Evolutionary conservation across 53 echinoderm and acorn worm genomes (phyloP).

Genomic region (Hippasteria phrygiana): DNA sequence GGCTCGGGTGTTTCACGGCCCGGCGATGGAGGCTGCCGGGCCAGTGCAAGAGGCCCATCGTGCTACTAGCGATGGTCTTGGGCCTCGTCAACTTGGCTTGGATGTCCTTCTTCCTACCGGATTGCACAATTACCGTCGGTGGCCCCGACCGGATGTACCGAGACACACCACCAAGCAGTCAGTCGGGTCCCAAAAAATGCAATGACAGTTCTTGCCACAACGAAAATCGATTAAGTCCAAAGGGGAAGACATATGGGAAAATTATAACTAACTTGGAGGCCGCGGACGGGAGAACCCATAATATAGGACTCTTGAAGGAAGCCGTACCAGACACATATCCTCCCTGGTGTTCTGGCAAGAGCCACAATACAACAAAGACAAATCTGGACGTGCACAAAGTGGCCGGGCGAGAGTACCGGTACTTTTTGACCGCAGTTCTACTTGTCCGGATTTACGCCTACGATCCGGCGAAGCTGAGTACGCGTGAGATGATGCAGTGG

Average conservation of each 20-base stretch:
- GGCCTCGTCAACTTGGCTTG: neutral
- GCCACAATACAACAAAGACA: neutral
- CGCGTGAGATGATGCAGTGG: conserved; percentile 17
- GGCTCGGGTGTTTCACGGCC: neutral
- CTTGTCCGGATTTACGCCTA: conserved; percentile 19
- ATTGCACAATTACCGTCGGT: too few relatives aligned
- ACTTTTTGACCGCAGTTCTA: conserved; percentile 35
- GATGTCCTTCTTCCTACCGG: neutral
- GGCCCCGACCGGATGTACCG: neutral
- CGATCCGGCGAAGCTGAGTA: conserved; percentile 5
- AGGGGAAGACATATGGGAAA: neutral
- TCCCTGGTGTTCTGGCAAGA: conserved; percentile 22
- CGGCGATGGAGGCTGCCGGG: neutral
- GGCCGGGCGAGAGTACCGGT: neutral
- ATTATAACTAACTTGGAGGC: neutral
- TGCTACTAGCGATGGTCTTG: neutral
- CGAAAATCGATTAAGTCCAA: neutral
- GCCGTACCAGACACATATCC: neutral
- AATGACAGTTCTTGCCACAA: neutral
- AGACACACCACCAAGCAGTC: neutral
- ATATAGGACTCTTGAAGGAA: neutral
- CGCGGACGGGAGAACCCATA: too few relatives aligned
- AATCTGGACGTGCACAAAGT: neutral
- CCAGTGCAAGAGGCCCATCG: neutral
- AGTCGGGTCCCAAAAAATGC: neutral